A percentile compares a stretch with the other conserved stretches of the same genome.
Evolutionary conservation across 2,888 invertebrate species (phyloP).

Genomic region (Volucella inflata): DNA sequence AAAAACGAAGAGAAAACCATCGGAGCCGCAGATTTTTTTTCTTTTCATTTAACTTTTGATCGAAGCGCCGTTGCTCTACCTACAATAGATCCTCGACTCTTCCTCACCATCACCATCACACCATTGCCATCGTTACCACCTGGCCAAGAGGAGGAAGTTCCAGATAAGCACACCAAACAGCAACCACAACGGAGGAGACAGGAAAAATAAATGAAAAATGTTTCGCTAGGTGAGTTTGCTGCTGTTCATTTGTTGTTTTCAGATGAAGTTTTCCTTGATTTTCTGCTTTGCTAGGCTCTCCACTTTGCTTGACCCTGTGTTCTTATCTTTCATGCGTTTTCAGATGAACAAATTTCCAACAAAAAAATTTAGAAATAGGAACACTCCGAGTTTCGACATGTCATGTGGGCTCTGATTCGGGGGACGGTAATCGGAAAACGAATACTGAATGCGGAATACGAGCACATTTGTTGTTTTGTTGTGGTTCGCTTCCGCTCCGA

Average conservation of each 20-base stretch:
- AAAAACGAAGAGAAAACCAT: slow-evolving; percentile 1
- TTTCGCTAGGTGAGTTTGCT: slow-evolving; percentile 64
- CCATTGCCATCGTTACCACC: slow-evolving; percentile 3
- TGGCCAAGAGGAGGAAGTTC: slow-evolving; percentile 28
- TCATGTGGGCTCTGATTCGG: neutral
- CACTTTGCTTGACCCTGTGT: slow-evolving; percentile 24
- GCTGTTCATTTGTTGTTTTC: slow-evolving; percentile 33
- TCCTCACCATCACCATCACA: neutral
- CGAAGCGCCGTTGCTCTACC: slow-evolving; percentile 9
- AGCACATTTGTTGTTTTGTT: slow-evolving; percentile 34
- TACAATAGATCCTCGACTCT: neutral
- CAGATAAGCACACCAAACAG: slow-evolving; percentile 12
- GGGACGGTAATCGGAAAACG: neutral
- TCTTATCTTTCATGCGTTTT: slow-evolving; percentile 60
- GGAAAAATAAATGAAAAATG: slow-evolving; percentile 17
- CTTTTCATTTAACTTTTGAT: slow-evolving; percentile 32
- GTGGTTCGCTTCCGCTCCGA: slow-evolving; percentile 50
- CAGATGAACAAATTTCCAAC: slow-evolving; percentile 19
- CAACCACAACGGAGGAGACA: neutral
- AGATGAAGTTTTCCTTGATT: slow-evolving; percentile 41
- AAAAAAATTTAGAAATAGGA: slow-evolving; percentile 21
- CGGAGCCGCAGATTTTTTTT: slow-evolving; percentile 19
- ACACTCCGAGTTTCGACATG: slow-evolving; percentile 5
- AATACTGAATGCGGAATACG: too few species aligned
- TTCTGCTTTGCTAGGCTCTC: slow-evolving; percentile 54